Evolutionary conservation across 2,797 vertebrate genomes (phyloP), one percentile per base, ranked within the genome.

Genomic region (Pseudomugil tenellus): DNA sequence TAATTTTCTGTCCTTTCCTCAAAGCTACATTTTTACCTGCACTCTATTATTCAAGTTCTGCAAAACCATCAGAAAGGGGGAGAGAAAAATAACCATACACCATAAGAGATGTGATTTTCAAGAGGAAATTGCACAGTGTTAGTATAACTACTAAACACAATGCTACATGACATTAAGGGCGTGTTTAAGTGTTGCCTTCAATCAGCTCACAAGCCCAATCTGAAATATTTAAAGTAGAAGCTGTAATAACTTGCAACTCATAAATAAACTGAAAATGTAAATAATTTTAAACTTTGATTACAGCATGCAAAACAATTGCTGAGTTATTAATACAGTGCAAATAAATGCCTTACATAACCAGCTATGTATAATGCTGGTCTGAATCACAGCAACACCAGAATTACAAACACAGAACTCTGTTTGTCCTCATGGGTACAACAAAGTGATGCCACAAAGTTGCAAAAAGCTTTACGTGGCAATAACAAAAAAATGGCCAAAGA

Each of bases 11-110:
- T 25, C 26, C 31, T 25, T 67, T 28, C 21, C 48, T 64, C 52
- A 53, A 72, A 70, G 73, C 46, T 60, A 68, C 34, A 21, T 63
- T 37, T 74, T 67, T 51, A 63, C 29, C 16, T 41, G 29, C 41
- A 58, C 48, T 12, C 58, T 39, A 66, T 39, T 26, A 13, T 58
- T 76, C 35, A 54, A 29, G 26, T n/a, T 65, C 46, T 35, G 26
- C 3, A 49, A 57, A 35, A 63, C 37, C 26, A 63, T 32, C 53
- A 58, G 25, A 65, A 3, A 37, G 35, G 11, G 11, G 6, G 3
- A 6, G 28, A 57, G 14, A 51, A 46, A 58, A 21, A 31, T n/a
- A 17, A 39, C 56, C 4, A 14, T 16, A 17, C 35, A n/a, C 34
- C 23, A 13, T 55, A 17, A 19, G 53, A 48, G n/a, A 48, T 4